Evolutionary conservation across 2,113 vertebrate species (phyloP), one percentile per base, ranked within the genome.

Genomic region (Zapornia atra): DNA sequence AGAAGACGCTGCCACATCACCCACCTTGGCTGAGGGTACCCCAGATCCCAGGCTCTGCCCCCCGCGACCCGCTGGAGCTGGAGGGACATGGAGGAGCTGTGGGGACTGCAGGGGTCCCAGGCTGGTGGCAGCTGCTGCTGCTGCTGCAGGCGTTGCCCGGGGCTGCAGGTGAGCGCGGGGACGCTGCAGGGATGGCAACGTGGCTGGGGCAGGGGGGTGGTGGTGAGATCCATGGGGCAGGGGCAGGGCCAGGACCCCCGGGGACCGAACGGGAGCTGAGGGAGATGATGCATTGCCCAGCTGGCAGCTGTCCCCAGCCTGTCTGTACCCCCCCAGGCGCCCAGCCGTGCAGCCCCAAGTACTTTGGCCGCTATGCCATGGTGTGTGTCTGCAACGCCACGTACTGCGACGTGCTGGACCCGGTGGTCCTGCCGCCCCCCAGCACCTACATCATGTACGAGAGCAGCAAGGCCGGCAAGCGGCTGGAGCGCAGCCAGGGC

Each of bases 341-440:
- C 38, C 89, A 51, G 16, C 97, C 95, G 34, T 99, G 99, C 95
- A 76, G 89, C 63, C 93, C 97, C 36, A 97, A 96, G 64, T 96
- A 90, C 90, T 99, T 99, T 18, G 98, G 98, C 63, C 94, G 98
- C 7, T 97, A 96, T 36, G 98, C 98, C 0, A 98, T 99, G 68
- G 99, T 99, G 82, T 99, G 99, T 54, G 98, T 98, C 79, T 99
- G 99, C 96, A 99, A 99, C 56, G 96, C 98, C 6, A 98, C 98
- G 0, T 98, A 99, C 97, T 99, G 99, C 31, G 99, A 99, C 90
- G 97, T 94, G 2, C 88, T 98, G 4, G 98, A 98, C 6, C 86
- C 97, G 0, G 36, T 97, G 46, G 83, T 54, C 5, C 78, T 98
- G 53, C 99, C 98, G 20, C 71, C 91, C 2, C 36, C n/a, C 26